phyloP scores from a whole-genome alignment of 2,113 vertebrate species.

The Lophura nycthemera region DNA sequence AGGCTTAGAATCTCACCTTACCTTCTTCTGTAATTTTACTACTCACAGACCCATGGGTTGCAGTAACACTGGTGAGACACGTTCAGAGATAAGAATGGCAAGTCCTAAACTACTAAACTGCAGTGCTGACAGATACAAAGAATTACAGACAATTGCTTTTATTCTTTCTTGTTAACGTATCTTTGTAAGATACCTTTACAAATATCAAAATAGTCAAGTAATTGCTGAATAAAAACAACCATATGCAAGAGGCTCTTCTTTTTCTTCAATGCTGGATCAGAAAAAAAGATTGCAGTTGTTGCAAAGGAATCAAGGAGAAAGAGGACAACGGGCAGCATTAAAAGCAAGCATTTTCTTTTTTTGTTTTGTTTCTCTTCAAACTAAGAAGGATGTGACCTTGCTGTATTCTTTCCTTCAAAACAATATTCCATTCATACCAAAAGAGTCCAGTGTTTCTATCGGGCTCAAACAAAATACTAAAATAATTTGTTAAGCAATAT shows the following conservation, averaged over 20 bases:
- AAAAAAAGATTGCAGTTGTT: slow-evolving; percentile 13
- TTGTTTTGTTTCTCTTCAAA: slow-evolving; percentile 24
- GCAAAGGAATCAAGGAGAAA: slow-evolving; percentile 51
- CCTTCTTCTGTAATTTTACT: neutral
- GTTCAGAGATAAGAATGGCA: neutral
- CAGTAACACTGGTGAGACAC: accelerated
- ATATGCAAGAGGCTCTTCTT: slow-evolving; percentile 16
- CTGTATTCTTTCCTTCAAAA: slow-evolving; percentile 17
- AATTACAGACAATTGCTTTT: neutral
- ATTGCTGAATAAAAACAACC: neutral
- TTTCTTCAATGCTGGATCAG: neutral
- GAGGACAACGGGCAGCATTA: slow-evolving; percentile 7
- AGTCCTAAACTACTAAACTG: neutral
- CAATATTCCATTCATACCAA: slow-evolving; percentile 10
- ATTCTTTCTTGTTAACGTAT: neutral
- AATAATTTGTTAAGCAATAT: slow-evolving; percentile 2
- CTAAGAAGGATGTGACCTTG: neutral
- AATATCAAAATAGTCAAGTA: neutral
- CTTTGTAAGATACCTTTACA: neutral
- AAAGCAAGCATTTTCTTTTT: slow-evolving; percentile 46
- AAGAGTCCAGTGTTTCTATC: neutral
- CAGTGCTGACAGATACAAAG: neutral
- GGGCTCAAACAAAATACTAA: slow-evolving; percentile 17
- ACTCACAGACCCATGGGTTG: neutral
- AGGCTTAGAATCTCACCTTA: neutral